Conservation (phyloP, 2,888 invertebrate genomes). For the Aphidius colemani region DNA sequence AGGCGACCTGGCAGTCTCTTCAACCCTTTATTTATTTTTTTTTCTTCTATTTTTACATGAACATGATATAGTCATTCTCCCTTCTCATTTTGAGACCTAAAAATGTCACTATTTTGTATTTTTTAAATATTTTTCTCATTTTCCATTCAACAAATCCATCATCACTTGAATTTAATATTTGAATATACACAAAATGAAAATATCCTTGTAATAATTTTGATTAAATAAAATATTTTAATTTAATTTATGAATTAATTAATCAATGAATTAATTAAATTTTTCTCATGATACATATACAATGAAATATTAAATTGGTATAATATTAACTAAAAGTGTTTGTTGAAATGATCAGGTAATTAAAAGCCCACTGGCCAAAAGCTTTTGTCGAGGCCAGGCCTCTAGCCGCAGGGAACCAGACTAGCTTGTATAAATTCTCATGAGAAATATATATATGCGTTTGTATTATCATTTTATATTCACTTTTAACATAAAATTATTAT, state of each 20-base stretch:
- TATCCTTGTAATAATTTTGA: no score
- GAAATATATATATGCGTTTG: conserved; percentile 4
- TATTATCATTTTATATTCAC: background rate
- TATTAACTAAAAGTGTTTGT: conserved; percentile 20
- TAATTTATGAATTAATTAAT: no score
- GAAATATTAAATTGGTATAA: no score
- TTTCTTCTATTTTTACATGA: background rate
- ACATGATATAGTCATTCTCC: conserved; percentile 11
- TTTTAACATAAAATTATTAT: no score
- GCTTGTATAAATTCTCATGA: conserved; percentile 22
- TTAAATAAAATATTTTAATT: no score
- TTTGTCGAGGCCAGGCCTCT: conserved; percentile 31
- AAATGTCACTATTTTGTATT: conserved; percentile 5
- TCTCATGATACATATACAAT: no score
- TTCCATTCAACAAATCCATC: background rate
- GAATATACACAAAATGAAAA: no score
- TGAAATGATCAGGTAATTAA: conserved; percentile 29
- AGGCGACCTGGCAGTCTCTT: conserved; percentile 26
- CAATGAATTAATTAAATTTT: no score
- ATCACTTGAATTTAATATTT: no score
- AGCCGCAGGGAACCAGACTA: conserved; percentile 20
- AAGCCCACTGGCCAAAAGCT: conserved; percentile 26
- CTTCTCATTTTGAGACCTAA: conserved; percentile 7
- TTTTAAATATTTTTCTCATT: background rate
- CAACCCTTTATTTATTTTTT: conserved; percentile 4